Evolutionary conservation across 35 echinoderm and acorn worm species (phyloP).

Genomic region (Strongylocentrotus purpuratus): DNA sequence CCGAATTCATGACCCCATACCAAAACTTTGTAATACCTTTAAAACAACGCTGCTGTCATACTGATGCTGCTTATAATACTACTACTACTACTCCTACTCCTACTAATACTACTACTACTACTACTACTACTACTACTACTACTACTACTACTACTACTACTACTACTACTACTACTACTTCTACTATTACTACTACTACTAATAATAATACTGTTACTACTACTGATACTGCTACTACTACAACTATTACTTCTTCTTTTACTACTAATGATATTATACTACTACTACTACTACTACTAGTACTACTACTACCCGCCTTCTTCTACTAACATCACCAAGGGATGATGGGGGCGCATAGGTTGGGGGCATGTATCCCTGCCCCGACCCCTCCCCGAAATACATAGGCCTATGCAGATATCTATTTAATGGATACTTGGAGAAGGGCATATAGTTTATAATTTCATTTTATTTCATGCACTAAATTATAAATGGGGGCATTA

Average conservation of each 20-base stretch:
- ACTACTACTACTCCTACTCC: background rate
- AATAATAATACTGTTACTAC: background rate
- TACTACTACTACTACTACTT: background rate
- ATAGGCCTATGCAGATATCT: no score
- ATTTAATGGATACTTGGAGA: no score
- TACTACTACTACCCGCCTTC: no score
- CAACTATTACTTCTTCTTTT: background rate
- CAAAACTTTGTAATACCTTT: no score
- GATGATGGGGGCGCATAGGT: no score
- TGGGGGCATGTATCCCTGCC: no score
- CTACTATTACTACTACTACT: background rate
- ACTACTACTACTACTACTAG: background rate
- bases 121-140: background rate
- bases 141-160: background rate
- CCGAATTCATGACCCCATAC: no score
- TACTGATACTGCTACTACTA: background rate
- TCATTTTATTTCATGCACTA: no score
- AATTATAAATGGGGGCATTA: no score
- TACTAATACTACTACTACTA: background rate
- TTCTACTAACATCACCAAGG: no score
- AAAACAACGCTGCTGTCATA: background rate
- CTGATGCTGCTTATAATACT: background rate
- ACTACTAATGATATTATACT: conserved; percentile 13
- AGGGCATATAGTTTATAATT: no score
- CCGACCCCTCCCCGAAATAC: no score